These are phyloP conservation scores for Acleris laterana DNA, from an alignment of 2,888 invertebrate species.

Conservation along the genomic window DNA sequence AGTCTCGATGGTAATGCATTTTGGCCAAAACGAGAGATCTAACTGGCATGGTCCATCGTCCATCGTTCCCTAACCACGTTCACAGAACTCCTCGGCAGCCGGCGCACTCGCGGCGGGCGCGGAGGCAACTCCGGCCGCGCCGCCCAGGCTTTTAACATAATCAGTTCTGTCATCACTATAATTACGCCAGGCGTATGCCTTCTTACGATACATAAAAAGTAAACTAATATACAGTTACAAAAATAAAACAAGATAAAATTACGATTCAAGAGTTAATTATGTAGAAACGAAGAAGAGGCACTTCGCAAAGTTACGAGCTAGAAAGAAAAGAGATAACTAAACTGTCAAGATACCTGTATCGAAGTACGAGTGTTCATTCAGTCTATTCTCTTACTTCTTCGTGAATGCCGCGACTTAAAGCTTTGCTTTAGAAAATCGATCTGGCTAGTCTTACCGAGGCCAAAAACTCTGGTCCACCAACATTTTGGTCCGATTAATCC, in stretches of 20 bases:
- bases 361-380: conserved; percentile 78
- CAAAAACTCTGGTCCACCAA: conserved; percentile 58
- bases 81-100: conserved; percentile 57
- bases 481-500: conserved; percentile 69
- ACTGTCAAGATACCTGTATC: conserved; percentile 77
- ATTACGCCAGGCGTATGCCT: not conserved
- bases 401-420: conserved; percentile 77
- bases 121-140: too few relatives aligned
- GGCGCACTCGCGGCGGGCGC: conserved; percentile 19
- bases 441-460: conserved; percentile 59
- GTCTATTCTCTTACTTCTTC: conserved; percentile 74
- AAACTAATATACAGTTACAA: conserved; percentile 22
- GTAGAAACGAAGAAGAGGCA: conserved; percentile 34
- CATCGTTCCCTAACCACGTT: conserved; percentile 53
- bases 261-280: conserved; percentile 39
- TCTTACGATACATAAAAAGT: not conserved
- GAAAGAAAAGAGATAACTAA: conserved; percentile 57
- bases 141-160: not conserved
- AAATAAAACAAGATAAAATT: conserved; percentile 34
- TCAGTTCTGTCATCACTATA: not conserved
- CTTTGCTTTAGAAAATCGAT: conserved; percentile 71
- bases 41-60: conserved; percentile 68
- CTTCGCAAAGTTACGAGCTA: conserved; percentile 34
- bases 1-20: conserved; percentile 82
- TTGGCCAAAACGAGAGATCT: conserved; percentile 81